These are phyloP conservation scores for Xiphorhynchus elegans DNA, from an alignment of 2,113 vertebrate species.

Conservation along the genomic window DNA sequence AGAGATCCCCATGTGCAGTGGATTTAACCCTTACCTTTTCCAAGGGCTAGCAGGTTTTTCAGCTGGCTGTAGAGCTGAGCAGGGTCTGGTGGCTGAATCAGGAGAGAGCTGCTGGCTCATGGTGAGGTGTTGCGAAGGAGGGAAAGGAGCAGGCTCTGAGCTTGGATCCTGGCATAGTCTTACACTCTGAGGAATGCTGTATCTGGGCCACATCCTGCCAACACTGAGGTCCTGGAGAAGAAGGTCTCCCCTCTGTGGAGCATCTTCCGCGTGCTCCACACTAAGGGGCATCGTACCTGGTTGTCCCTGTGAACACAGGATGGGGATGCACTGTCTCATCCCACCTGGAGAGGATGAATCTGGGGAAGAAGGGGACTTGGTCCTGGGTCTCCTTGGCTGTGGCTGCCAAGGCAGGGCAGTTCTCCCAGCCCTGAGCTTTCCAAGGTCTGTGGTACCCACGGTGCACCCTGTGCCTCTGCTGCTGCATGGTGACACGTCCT, in stretches of 20 bases:
- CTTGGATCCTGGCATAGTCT: neutral
- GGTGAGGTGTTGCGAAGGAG: neutral
- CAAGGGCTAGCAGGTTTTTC: neutral
- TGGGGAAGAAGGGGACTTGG: neutral
- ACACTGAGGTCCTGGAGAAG: neutral
- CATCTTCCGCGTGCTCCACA: neutral
- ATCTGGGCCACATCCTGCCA: neutral
- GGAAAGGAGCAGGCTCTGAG: neutral
- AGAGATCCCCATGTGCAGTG: neutral
- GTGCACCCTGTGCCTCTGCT: neutral
- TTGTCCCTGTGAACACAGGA: neutral
- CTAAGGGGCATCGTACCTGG: neutral
- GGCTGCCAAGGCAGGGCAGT: neutral
- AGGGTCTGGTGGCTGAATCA: neutral
- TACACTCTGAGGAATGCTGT: neutral
- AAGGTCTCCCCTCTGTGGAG: neutral
- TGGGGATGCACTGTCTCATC: neutral
- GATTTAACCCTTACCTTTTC: neutral
- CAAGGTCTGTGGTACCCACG: rapidly evolving
- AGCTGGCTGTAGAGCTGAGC: neutral
- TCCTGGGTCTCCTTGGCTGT: neutral
- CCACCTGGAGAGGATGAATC: neutral
- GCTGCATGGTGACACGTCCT: neutral
- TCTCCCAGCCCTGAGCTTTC: neutral
- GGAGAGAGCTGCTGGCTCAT: neutral